phyloP scores from a whole-genome alignment of 2,888 invertebrate genomes.

The Pollenia griseotomentosa region DNA sequence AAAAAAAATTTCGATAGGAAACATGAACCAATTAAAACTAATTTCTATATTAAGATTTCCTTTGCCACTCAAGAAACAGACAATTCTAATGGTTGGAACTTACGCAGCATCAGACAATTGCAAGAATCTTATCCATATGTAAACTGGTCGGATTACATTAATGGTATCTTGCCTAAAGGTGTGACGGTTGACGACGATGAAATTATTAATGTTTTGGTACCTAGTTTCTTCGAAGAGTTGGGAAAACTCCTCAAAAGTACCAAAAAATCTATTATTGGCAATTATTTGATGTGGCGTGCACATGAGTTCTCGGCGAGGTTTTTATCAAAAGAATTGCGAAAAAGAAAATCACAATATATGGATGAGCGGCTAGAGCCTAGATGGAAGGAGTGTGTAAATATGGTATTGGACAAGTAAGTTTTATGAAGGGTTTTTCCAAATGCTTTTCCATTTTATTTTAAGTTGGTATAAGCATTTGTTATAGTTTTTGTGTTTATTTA shows the following conservation, averaged over 20 bases:
- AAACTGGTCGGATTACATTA: conserved; percentile 89
- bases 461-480: neutral
- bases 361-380: conserved; percentile 93
- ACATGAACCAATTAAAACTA: neutral
- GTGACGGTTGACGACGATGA: conserved; percentile 88
- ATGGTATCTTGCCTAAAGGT: conserved; percentile 89
- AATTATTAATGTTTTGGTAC: conserved; percentile 92
- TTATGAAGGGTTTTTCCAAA: too few species aligned
- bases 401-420: conserved; percentile 89
- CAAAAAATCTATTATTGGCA: conserved; percentile 89
- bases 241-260: conserved; percentile 86
- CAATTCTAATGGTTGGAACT: conserved; percentile 95
- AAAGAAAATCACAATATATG: conserved; percentile 91
- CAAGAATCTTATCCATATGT: conserved; percentile 89
- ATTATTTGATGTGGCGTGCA: conserved; percentile 97
- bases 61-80: conserved; percentile 94
- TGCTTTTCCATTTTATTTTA: too few species aligned
- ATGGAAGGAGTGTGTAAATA: conserved; percentile 96
- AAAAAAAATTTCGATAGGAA: conserved; percentile 72
- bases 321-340: conserved; percentile 90
- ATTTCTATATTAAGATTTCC: conserved; percentile 87
- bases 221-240: conserved; percentile 90
- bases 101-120: conserved; percentile 92
- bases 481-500: conserved; percentile 39
- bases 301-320: conserved; percentile 92